These are phyloP conservation scores for Neolamprologus tretocephalus DNA, from an alignment of 2,113 vertebrate species.

Conservation along the genomic window DNA sequence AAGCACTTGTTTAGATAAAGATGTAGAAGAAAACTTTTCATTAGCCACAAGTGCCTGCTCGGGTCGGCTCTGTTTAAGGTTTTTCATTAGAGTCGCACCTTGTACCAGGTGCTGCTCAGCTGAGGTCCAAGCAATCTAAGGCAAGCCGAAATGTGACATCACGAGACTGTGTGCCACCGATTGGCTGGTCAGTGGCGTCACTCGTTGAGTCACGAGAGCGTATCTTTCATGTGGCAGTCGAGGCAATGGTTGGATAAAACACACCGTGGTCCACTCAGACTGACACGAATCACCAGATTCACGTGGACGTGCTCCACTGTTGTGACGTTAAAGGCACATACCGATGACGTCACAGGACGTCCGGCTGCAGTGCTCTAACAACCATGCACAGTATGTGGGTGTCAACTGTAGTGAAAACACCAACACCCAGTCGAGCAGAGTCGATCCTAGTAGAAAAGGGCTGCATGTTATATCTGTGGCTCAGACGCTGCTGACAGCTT, in stretches of 20 bases:
- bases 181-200: not conserved
- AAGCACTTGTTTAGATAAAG: not conserved
- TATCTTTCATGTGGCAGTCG: not conserved
- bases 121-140: not conserved
- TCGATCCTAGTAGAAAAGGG: not conserved
- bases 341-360: not conserved
- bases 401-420: not conserved
- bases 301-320: not conserved
- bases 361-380: not conserved
- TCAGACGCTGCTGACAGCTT: not conserved
- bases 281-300: not conserved
- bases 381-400: not conserved
- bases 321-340: accelerated
- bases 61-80: not conserved
- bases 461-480: not conserved
- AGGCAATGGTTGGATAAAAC: not conserved
- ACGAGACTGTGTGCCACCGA: not conserved
- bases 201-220: not conserved
- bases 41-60: not conserved
- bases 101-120: not conserved
- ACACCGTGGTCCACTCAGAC: accelerated
- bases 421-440: not conserved
- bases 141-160: not conserved
- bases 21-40: not conserved
- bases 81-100: not conserved